A percentile compares a stretch with the other conserved stretches of the same genome.
These are phyloP conservation scores for Zaprionus taronus DNA, from an alignment of 1,140 invertebrate species.

Conservation along the genomic window DNA sequence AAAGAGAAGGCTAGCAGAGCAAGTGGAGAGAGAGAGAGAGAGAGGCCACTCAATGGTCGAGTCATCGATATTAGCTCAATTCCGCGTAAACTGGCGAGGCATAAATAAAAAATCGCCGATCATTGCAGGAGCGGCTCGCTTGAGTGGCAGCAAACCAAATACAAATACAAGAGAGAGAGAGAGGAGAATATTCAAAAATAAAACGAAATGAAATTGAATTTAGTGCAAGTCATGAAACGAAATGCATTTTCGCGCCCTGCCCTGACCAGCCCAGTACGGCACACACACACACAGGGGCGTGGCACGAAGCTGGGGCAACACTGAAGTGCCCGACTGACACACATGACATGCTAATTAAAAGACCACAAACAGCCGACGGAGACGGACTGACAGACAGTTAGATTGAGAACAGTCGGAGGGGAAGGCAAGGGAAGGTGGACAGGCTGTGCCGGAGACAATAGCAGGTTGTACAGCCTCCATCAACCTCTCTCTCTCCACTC, in stretches of 20 bases:
- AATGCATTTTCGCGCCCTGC: constrained; percentile 71
- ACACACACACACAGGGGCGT: constrained; percentile 44
- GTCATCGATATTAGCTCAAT: constrained; percentile 83
- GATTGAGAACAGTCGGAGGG: constrained; percentile 5
- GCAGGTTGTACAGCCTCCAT: constrained; percentile 7
- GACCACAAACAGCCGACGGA: constrained; percentile 69
- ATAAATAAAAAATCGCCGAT: constrained; percentile 70
- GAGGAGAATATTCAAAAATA: constrained; percentile 71
- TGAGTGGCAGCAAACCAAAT: constrained; percentile 72
- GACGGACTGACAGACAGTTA: constrained; percentile 10
- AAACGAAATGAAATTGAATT: constrained; percentile 75
- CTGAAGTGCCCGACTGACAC: constrained; percentile 68
- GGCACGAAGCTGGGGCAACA: constrained; percentile 44
- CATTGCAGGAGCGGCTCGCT: constrained; percentile 74
- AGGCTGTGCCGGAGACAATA: constrained; percentile 18
- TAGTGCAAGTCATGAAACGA: constrained; percentile 77
- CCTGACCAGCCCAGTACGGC: constrained; percentile 13
- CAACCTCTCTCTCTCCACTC: neutral
- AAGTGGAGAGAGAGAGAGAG: neutral
- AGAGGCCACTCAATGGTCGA: constrained; percentile 74
- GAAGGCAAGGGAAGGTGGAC: neutral
- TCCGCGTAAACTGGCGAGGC: constrained; percentile 56
- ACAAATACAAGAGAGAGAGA: constrained; percentile 39
- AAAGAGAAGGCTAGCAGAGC: constrained; percentile 47
- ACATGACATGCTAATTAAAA: constrained; percentile 83